Percentiles rank a stretch among this genome's conserved stretches.
These are phyloP conservation scores for Drosophila erecta DNA, from an alignment of 1,140 invertebrate species.

Conservation along the genomic window DNA sequence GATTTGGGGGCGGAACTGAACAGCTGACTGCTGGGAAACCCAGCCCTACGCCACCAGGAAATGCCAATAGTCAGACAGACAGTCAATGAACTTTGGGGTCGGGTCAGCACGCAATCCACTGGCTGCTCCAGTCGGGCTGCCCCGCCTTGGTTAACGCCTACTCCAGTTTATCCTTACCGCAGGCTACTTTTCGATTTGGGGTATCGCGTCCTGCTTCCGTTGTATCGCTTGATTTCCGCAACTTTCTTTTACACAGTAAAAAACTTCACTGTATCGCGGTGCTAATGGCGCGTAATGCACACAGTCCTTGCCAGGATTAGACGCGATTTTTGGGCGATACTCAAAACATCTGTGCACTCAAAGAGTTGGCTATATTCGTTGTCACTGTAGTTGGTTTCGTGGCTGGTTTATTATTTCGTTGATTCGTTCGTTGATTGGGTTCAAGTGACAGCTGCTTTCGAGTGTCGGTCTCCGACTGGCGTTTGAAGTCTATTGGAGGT, in stretches of 20 bases:
- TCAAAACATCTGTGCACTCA: slow-evolving; percentile 65
- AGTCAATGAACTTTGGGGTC: slow-evolving; percentile 75
- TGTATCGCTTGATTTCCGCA: slow-evolving; percentile 11
- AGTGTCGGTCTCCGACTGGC: slow-evolving; percentile 20
- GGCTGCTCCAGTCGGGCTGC: slow-evolving; percentile 3
- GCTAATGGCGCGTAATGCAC: slow-evolving; percentile 25
- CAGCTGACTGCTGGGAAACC: slow-evolving; percentile 46
- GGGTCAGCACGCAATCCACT: slow-evolving; percentile 59
- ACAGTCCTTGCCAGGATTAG: slow-evolving; percentile 63
- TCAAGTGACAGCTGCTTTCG: slow-evolving; percentile 66
- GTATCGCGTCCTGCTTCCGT: slow-evolving; percentile 17
- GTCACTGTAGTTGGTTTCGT: slow-evolving; percentile 51
- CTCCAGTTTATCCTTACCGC: slow-evolving; percentile 50
- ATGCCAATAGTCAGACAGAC: slow-evolving; percentile 60
- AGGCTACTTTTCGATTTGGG: slow-evolving; percentile 23
- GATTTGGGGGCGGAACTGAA: slow-evolving; percentile 38
- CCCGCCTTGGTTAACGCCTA: slow-evolving; percentile 51
- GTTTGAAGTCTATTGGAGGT: slow-evolving; percentile 37
- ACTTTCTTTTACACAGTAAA: slow-evolving; percentile 63
- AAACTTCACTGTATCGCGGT: slow-evolving; percentile 61
- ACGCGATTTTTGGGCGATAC: slow-evolving; percentile 40
- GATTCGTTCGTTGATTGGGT: slow-evolving; percentile 73
- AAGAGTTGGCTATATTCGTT: slow-evolving; percentile 19
- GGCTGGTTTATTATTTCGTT: slow-evolving; percentile 56
- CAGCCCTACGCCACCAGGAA: slow-evolving; percentile 34